These are phyloP conservation scores for Spea multiplicata DNA, from an alignment of 2,113 vertebrate genomes.

Conservation along the genomic window DNA sequence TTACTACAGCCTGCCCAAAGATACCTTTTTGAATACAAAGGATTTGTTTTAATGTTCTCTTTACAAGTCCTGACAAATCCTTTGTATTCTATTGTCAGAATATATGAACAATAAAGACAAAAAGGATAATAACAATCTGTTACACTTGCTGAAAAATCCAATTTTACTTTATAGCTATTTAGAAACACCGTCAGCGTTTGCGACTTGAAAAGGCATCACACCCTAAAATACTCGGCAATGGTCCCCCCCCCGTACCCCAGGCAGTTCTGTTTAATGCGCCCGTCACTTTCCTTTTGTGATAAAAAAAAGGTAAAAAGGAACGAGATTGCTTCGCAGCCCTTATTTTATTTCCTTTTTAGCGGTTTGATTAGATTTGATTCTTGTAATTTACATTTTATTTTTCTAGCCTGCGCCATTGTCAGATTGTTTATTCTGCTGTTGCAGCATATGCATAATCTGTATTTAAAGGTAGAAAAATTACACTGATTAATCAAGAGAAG, in stretches of 20 bases:
- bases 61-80: not conserved
- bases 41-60: not conserved
- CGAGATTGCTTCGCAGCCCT: not conserved
- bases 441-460: too few species aligned
- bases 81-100: conserved; percentile 14
- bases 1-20: too few species aligned
- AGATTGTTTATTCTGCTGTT: too few species aligned
- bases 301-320: not conserved
- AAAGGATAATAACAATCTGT: not conserved
- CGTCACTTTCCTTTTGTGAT: conserved; percentile 13
- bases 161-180: conserved; percentile 16
- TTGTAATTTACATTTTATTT: too few species aligned
- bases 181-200: conserved; percentile 10
- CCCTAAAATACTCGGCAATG: not conserved
- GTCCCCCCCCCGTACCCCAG: not conserved
- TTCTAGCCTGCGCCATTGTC: too few species aligned
- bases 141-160: not conserved
- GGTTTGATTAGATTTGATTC: too few species aligned
- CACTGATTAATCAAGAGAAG: too few species aligned
- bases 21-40: not conserved
- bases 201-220: not conserved
- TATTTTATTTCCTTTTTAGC: too few species aligned
- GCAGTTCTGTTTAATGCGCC: not conserved
- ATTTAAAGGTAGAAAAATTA: too few species aligned
- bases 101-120: not conserved